phyloP scores from a whole-genome alignment of 2,888 invertebrate species.

The Lithophane ornitopus region DNA sequence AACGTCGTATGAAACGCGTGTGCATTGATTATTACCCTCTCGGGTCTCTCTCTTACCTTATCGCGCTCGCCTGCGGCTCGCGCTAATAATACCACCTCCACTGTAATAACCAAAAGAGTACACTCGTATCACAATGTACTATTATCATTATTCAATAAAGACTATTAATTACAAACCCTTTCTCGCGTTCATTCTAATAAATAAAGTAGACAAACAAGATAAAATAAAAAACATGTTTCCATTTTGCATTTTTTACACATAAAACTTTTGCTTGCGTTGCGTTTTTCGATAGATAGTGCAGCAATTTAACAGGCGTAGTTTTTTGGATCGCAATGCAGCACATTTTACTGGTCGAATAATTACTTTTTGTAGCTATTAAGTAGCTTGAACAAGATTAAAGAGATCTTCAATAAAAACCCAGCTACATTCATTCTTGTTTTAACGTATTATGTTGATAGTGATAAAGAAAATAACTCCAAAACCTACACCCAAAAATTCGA shows the following conservation, averaged over 20 bases:
- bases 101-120: no score
- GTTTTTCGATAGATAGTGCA: conserved; percentile 22
- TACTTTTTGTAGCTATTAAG: conserved; percentile 26
- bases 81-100: no score
- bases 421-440: background rate
- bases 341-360: background rate
- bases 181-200: background rate
- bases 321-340: conserved; percentile 25
- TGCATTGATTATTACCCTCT: no score
- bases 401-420: background rate
- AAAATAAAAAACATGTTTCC: conserved; percentile 7
- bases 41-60: no score
- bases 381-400: conserved; percentile 28
- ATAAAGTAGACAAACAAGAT: conserved; percentile 12
- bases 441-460: conserved; percentile 1
- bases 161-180: no score
- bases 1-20: no score
- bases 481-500: no score
- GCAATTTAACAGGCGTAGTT: conserved; percentile 5
- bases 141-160: no score
- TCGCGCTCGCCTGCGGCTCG: no score
- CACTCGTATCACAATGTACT: no score
- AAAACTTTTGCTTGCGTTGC: conserved; percentile 16
- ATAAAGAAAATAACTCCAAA: background rate
- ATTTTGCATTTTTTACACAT: conserved; percentile 40